A percentile compares a stretch with the other conserved stretches of the same genome.
phyloP scores from a whole-genome alignment of 2,113 vertebrate genomes.

The rabbit (Oryctolagus cuniculus) region mOryCun1.1 NC_091445.1:66039001-66039500 shows the following conservation, averaged over 20 bases:
- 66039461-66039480: too few relatives aligned
- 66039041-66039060: conserved; percentile 31
- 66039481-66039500: too few relatives aligned
- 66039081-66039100: neutral
- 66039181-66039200: conserved; percentile 23
- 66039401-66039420: too few relatives aligned
- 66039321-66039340: conserved; percentile 54
- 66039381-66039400: too few relatives aligned
- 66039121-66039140: neutral
- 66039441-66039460: too few relatives aligned
- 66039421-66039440: too few relatives aligned
- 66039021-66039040: conserved; percentile 24
- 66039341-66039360: conserved; percentile 42
- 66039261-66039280: neutral
- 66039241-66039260: neutral
- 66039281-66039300: accelerated
- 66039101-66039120: neutral
- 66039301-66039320: neutral
- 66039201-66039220: conserved; percentile 41
- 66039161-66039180: neutral
- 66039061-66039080: neutral
- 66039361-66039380: neutral
- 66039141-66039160: conserved; percentile 21
- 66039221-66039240: neutral
- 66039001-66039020: neutral